phyloP scores from a whole-genome alignment of 2,888 invertebrate species.

The Agrotis exclamationis region DNA sequence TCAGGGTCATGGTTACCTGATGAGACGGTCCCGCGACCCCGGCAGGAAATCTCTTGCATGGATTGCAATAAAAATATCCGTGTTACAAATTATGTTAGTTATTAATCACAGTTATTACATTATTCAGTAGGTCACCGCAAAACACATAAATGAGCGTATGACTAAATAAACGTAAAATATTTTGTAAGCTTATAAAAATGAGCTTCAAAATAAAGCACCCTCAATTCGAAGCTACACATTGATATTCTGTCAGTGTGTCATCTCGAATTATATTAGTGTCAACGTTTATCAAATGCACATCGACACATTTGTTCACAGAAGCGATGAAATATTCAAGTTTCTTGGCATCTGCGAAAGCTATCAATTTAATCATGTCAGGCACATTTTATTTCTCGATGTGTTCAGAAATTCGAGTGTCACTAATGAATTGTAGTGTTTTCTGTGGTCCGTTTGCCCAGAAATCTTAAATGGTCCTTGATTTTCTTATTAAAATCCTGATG shows the following conservation, averaged over 20 bases:
- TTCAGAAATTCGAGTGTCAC: background rate
- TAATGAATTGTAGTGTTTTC: background rate
- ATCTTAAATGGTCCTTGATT: background rate
- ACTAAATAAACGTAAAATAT: too few species aligned
- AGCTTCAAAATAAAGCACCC: slow-evolving; percentile 5
- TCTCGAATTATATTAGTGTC: slow-evolving; percentile 59
- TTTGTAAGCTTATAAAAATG: background rate
- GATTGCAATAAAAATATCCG: background rate
- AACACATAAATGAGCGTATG: background rate
- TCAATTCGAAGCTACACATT: slow-evolving; percentile 34
- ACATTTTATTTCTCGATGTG: slow-evolving; percentile 22
- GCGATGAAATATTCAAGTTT: slow-evolving; percentile 64
- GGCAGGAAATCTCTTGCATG: background rate
- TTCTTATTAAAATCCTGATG: background rate
- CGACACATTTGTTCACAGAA: slow-evolving; percentile 61
- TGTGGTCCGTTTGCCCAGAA: too few species aligned
- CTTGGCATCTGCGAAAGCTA: slow-evolving; percentile 53
- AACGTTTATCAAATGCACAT: slow-evolving; percentile 55
- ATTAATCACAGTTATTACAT: background rate
- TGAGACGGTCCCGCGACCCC: too few species aligned
- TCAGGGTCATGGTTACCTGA: background rate
- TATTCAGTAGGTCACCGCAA: too few species aligned
- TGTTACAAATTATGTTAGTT: background rate
- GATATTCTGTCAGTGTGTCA: slow-evolving; percentile 46
- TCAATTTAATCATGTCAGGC: slow-evolving; percentile 30